Base-by-base conservation (phyloP, 1,140 invertebrate genomes). In the Orius insidiosus region DNA sequence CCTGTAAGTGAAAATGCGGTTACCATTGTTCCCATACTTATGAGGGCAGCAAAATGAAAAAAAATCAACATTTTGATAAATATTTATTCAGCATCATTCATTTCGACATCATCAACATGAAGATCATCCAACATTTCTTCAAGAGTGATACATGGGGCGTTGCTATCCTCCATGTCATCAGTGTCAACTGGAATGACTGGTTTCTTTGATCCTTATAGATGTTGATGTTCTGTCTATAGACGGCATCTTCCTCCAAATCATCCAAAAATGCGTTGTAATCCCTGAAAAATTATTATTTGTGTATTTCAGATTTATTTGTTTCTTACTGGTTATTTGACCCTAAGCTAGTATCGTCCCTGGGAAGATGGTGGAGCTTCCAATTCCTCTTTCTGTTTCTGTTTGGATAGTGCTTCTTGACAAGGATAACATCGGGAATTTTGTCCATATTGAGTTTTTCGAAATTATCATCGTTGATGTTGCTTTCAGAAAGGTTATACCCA, bases 51-150 rank as follows among this genome's bases (percentile, higher is more conserved):
- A n/a, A n/a, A n/a, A n/a, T n/a, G n/a, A n/a, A n/a, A n/a, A n/a
- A n/a, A n/a, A n/a, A n/a, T n/a, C n/a, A n/a, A n/a, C n/a, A n/a
- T n/a, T n/a, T n/a, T n/a, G n/a, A n/a, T n/a, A n/a, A n/a, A n/a
- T n/a, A n/a, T 24, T 24, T 24, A 24, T 24, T 24, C 24, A 24
- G 24, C 24, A 24, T 24, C 24, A 24, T 24, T 24, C 38, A 40
- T 40, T 15, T 40, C 38, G 32, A 72, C 71, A 57, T 85, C 83
- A 46, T 81, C 76, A 33, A 89, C 74, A n/a, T 67, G 68, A 49
- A 98, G 67, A 66, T 98, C 94, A 52, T 98, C 92, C 48, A 98
- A 65, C 95, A 98, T 98, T 67, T 98, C 95, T 49, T 87, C 83
- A 1, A 98, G 68, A n/a, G 81, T 86, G 47, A 97, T 87, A 52